Conservation (phyloP, 2,797 vertebrate genomes). For the Parotocinclus haroldoi region DNA sequence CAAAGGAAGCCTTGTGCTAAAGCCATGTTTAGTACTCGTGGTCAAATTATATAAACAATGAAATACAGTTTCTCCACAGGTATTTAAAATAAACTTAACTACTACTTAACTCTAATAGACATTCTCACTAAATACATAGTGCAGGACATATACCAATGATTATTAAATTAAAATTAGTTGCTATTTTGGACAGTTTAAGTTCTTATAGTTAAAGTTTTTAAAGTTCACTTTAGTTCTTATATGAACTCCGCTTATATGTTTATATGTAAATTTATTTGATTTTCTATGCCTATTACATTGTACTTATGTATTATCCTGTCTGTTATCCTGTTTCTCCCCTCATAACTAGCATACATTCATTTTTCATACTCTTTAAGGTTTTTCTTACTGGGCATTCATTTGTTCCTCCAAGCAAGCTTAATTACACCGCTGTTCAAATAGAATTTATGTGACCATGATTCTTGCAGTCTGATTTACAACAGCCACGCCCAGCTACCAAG, state of each 20-base stretch:
- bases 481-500: constrained; percentile 27
- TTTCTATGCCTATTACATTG: constrained; percentile 33
- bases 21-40: no score
- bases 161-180: no score
- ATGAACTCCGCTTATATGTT: constrained; percentile 1
- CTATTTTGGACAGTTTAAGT: no score
- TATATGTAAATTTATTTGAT: constrained; percentile 35
- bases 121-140: no score
- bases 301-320: constrained; percentile 29
- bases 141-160: no score
- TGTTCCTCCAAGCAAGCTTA: background rate
- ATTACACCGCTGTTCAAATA: constrained; percentile 35
- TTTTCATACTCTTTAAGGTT: constrained; percentile 6
- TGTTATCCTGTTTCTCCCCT: background rate
- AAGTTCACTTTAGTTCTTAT: no score
- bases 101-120: no score
- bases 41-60: no score
- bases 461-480: constrained; percentile 8
- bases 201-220: no score
- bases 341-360: background rate
- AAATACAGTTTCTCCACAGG: no score
- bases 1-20: no score
- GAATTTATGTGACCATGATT: constrained; percentile 37
- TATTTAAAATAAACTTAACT: no score
- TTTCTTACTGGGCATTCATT: constrained; percentile 13